Evolutionary conservation across 2,888 invertebrate species (phyloP), one percentile per base, ranked within the genome.

Genomic region (Agrochola macilenta): DNA sequence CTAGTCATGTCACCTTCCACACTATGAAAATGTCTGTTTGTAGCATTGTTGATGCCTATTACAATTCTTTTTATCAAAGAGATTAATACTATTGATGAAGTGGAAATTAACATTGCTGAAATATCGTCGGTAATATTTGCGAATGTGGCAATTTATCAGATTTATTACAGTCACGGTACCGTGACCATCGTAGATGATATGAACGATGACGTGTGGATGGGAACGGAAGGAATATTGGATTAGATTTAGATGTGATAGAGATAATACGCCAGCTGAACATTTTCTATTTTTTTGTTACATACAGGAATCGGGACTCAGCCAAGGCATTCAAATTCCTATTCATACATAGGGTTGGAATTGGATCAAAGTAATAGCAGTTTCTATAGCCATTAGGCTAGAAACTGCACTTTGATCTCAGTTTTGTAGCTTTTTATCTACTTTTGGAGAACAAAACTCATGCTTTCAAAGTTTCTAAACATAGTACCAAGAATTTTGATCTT

Each of bases 401-500:
- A 69, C 35, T 65, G 35, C 5, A 43, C 11, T 43, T 43, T 52
- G 12, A 46, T 43, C 20, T 35, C 17, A 52, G 68, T 61, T 61
- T 54, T 46, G 43, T 65, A 49, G 2, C 30, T 64, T 54, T 75
- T 74, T 60, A 63, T 75, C 73, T 71, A 66, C 73, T 83, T 76
- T 69, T 39, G 57, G 30, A 46, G 46, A 71, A 65, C n/a, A 71
- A 74, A 78, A 75, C 79, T 58, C 57, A 73, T 64, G 64, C 60
- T n/a, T 64, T 61, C 65, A 72, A 72, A 66, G 76, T 83, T 77
- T 65, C 66, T 70, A 72, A 83, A 73, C 81, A 80, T 80, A 30
- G 71, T 78, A 65, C 68, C 77, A 78, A 79, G 72, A 73, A 79
- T 81, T 87, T 79, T 84, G 75, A 81, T 72, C 60, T 54, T 14